Base-by-base conservation (phyloP, 1,140 invertebrate genomes). In the Hydropsyche tenuis region DNA sequence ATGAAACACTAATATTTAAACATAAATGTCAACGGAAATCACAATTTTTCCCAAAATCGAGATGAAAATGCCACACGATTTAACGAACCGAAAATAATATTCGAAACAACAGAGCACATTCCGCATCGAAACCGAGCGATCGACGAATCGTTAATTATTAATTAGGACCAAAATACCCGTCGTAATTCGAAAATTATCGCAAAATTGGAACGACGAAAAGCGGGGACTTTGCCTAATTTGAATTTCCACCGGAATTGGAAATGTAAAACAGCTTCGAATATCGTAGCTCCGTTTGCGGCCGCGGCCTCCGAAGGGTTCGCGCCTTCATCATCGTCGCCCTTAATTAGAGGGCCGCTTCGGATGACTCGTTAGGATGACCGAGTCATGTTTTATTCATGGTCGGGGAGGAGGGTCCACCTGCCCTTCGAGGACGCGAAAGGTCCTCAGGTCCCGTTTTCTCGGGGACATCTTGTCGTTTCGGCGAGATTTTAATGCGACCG, bases 321-420 rank as follows among this genome's bases (percentile, higher is more conserved):
- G 22, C 56, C 56, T 60, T 25, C 56, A 60, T 60, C 56, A 60
- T 60, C 56, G 56, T 60, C 56, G 56, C 22, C 23, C 56, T 60
- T 60, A 65, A 65, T 65, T 43, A 43, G 30, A 43, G 63, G 37
- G 16, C 30, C 37, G 63, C 16, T n/a, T 23, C 23, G 30, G 63
- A 65, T 45, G 42, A 43, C 63, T 65, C 63, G 63, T 65, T 65
- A 65, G 63, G 30, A 37, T 65, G 63, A 65, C 63, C 63, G 22
- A 20, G 56, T 16, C 30, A 65, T 65, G 63, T 65, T 65, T 65
- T 65, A 65, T 65, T 65, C 63, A 65, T 65, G 60, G 22, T 20
- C 1, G 23, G 23, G 22, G 46, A 4, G 18, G 4, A n/a, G 14
- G 14, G 14, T 14, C 14, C 46, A 51, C 46, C 46, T 51, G 46